These are phyloP conservation scores for Tethea ocularis DNA, from an alignment of 2,888 invertebrate genomes.

Conservation along the genomic window DNA sequence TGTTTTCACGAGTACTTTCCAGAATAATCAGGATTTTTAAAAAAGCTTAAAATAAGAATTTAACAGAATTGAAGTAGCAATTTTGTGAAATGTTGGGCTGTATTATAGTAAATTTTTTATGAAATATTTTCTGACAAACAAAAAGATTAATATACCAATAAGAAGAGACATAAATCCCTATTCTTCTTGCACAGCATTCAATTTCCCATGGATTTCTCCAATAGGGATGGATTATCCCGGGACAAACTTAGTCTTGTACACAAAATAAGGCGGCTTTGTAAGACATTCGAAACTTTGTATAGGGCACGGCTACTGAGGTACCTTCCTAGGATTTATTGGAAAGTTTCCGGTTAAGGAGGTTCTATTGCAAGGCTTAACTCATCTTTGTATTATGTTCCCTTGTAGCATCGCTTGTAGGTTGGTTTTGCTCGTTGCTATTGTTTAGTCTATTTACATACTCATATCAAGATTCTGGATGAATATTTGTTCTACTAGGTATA, in stretches of 20 bases:
- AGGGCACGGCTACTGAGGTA: background rate
- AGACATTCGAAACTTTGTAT: background rate
- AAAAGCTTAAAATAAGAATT: too few species aligned
- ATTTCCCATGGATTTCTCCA: conserved; percentile 33
- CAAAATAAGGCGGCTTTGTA: conserved; percentile 24
- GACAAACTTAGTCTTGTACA: conserved; percentile 17
- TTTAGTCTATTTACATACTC: too few species aligned
- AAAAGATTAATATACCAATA: conserved; percentile 5
- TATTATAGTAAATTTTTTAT: too few species aligned
- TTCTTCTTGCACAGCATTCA: conserved; percentile 16
- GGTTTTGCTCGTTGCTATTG: too few species aligned
- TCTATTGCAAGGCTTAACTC: background rate
- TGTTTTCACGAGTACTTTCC: too few species aligned
- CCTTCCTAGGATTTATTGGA: background rate
- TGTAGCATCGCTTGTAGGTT: too few species aligned
- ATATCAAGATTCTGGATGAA: too few species aligned
- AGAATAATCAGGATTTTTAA: too few species aligned
- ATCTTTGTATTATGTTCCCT: background rate
- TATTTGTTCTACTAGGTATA: too few species aligned
- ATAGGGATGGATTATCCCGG: conserved; percentile 34
- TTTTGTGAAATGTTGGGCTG: too few species aligned
- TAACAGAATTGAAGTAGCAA: too few species aligned
- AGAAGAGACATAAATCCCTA: background rate
- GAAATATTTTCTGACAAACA: background rate
- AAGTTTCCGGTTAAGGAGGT: background rate